Base-by-base conservation (phyloP, 2,888 invertebrate species). In the Diachrysia chrysitis region DNA sequence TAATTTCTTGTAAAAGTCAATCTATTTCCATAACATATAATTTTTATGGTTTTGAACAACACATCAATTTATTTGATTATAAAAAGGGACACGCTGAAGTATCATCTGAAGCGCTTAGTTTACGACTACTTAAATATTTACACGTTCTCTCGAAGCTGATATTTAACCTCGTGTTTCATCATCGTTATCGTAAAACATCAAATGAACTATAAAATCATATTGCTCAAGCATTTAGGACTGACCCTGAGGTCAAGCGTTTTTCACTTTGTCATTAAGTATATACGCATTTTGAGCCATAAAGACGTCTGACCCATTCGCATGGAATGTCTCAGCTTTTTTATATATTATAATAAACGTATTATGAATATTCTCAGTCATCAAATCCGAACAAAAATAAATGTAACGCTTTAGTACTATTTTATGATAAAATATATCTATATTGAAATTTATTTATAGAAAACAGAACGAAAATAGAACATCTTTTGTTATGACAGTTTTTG, bases 241-340 rank as follows among this genome's bases (percentile, higher is more conserved):
- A 51, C 48, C 48, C 9, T 21, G 21, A 51, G 48, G 21, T 51
- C 21, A 21, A 21, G 48, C 48, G 12, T 51, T 51, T 19, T 51
- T 51, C 48, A 51, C 48, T 51, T 19, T 51, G 48, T 51, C 48
- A 51, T 51, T 51, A 51, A 51, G 48, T 48, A 10, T 48, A 48
- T 19, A 51, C 48, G 48, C 48, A 51, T 21, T 51, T 51, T 10
- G 10, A 5, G 10, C 54, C 42, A 51, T 63, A 42, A 51, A 57
- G 51, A 54, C 48, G 48, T 42, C 60, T 25, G 58, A 58, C 23
- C 42, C 48, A 35, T 58, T 29, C 25, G 35, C 46, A 17, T n/a
- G 17, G 12, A 42, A 16, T n/a, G 35, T 58, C 35, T 55, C 32
- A 14, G 5, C 19, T 63, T 32, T 4, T 9, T 71, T 0, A 32